Conservation (phyloP, 2,888 invertebrate species). For the Cabera pusaria region DNA sequence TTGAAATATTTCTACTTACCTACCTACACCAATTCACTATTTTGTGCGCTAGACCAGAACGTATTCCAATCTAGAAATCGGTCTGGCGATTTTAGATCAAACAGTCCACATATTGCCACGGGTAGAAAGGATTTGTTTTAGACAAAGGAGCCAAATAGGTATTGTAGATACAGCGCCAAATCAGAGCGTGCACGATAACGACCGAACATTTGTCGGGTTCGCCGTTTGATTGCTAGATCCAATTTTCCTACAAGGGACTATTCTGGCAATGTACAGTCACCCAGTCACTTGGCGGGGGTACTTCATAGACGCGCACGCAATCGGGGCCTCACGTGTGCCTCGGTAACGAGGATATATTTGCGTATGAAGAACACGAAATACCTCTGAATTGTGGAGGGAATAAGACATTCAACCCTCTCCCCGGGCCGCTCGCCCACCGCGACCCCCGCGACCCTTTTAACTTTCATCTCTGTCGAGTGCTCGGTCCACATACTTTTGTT, state of each 20-base stretch:
- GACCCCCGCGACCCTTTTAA: slow-evolving; percentile 80
- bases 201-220: slow-evolving; percentile 54
- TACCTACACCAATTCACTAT: too few species aligned
- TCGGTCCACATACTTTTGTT: slow-evolving; percentile 84
- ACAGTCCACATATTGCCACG: slow-evolving; percentile 9
- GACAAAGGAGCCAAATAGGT: slow-evolving; percentile 33
- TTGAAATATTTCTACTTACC: too few species aligned
- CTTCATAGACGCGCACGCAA: slow-evolving; percentile 75
- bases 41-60: not conserved
- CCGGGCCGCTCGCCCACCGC: slow-evolving; percentile 38
- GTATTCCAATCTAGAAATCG: slow-evolving; percentile 1
- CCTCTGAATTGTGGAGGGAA: slow-evolving; percentile 83
- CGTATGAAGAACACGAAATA: slow-evolving; percentile 84
- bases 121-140: slow-evolving; percentile 18
- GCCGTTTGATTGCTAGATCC: slow-evolving; percentile 70
- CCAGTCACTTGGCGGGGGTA: slow-evolving; percentile 54
- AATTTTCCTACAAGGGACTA: slow-evolving; percentile 68
- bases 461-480: slow-evolving; percentile 84
- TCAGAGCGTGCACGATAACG: slow-evolving; percentile 54
- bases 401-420: slow-evolving; percentile 80
- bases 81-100: slow-evolving; percentile 8
- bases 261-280: slow-evolving; percentile 60
- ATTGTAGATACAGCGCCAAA: slow-evolving; percentile 37
- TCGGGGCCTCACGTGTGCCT: slow-evolving; percentile 79
- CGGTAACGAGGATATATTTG: slow-evolving; percentile 83